Evolutionary conservation across 1,140 invertebrate species (phyloP).

Genomic region (Aporrectodea caliginosa): DNA sequence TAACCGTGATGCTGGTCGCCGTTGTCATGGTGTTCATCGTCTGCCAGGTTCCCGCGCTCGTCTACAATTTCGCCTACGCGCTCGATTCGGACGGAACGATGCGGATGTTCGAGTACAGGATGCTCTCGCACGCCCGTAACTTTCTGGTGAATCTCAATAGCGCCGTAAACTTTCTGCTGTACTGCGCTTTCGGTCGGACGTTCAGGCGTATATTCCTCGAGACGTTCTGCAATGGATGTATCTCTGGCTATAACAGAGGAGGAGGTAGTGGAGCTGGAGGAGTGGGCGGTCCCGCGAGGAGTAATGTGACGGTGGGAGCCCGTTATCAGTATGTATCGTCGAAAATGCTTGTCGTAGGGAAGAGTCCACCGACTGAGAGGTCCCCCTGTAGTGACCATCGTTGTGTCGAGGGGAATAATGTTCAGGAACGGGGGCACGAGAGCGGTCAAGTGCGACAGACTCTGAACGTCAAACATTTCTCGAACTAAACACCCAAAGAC

Average conservation of each 20-base stretch:
- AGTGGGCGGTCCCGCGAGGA: too few species aligned
- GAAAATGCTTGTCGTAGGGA: too few species aligned
- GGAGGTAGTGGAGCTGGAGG: background rate
- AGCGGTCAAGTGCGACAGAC: too few species aligned
- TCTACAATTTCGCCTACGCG: conserved; percentile 70
- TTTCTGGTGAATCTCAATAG: conserved; percentile 94
- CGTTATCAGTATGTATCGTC: too few species aligned
- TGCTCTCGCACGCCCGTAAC: conserved; percentile 62
- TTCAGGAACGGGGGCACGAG: too few species aligned
- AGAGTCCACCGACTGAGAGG: too few species aligned
- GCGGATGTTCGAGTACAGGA: conserved; percentile 36
- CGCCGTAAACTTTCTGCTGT: conserved; percentile 94
- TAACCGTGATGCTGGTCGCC: conserved; percentile 83
- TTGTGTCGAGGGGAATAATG: too few species aligned
- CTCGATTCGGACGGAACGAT: conserved; percentile 40
- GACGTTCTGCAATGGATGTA: conserved; percentile 67
- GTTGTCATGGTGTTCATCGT: conserved; percentile 87
- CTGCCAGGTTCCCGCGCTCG: conserved; percentile 83
- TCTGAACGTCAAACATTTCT: too few species aligned
- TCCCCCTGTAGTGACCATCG: too few species aligned
- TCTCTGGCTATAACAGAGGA: too few species aligned
- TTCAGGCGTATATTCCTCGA: conserved; percentile 85
- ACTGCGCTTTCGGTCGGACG: conserved; percentile 94
- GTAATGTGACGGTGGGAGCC: too few species aligned
- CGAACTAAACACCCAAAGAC: too few species aligned